Evolutionary conservation across 1,140 invertebrate species (phyloP).

Genomic region (Diorhabda sublineata): DNA sequence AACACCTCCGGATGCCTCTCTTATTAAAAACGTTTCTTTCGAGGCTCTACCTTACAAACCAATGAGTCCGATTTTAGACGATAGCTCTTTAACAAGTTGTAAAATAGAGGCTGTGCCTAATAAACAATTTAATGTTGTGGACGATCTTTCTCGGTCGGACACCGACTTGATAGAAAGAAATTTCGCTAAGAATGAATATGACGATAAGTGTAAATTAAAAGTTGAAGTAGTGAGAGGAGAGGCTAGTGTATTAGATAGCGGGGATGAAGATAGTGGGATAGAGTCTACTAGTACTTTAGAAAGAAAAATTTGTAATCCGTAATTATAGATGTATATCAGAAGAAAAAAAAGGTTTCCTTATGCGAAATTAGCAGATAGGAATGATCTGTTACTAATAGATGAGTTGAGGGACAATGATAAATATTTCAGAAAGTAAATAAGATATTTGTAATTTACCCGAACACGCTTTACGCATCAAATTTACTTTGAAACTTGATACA

Average conservation of each 20-base stretch:
- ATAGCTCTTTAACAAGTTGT: not conserved
- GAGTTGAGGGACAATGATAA: too few species aligned
- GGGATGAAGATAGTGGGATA: constrained; percentile 57
- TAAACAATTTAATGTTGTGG: not conserved
- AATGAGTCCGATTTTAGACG: not conserved
- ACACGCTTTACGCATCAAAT: too few species aligned
- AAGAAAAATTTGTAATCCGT: constrained; percentile 40
- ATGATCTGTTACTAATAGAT: too few species aligned
- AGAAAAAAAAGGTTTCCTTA: too few species aligned
- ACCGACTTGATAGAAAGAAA: constrained; percentile 14
- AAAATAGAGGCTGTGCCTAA: not conserved
- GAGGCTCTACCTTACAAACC: constrained; percentile 45
- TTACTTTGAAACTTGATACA: too few species aligned
- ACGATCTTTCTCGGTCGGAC: constrained; percentile 5
- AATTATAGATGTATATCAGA: not conserved
- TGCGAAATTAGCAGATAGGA: too few species aligned
- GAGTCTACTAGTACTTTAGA: constrained; percentile 55
- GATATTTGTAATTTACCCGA: too few species aligned
- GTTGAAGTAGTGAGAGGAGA: constrained; percentile 52
- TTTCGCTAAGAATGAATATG: constrained; percentile 2
- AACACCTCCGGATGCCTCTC: constrained; percentile 35
- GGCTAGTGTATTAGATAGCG: constrained; percentile 56
- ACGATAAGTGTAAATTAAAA: constrained; percentile 19
- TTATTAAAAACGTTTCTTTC: constrained; percentile 43
- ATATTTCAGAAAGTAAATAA: too few species aligned